These are phyloP conservation scores for Hetaerina titia DNA, from an alignment of 2,888 invertebrate species.

Conservation along the genomic window DNA sequence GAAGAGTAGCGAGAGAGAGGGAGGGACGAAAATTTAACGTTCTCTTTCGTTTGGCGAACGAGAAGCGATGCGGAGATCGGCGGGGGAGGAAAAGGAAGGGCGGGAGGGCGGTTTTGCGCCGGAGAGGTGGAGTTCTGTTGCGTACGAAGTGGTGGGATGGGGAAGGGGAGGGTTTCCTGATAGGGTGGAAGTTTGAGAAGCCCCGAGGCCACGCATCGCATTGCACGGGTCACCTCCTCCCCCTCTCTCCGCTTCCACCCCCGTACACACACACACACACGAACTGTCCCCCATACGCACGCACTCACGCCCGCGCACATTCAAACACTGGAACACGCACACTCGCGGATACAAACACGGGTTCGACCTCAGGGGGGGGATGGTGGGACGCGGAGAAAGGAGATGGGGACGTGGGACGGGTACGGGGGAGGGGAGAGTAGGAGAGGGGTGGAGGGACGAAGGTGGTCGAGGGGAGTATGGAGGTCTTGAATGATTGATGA, in stretches of 20 bases:
- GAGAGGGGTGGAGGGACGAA: background rate
- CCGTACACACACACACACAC: background rate
- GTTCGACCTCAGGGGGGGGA: background rate
- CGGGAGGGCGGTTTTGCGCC: background rate
- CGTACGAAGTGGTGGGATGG: background rate
- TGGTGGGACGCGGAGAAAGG: background rate
- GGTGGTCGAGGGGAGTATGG: background rate
- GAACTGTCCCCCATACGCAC: background rate
- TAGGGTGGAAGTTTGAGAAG: slow-evolving; percentile 35
- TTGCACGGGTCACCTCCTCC: slow-evolving; percentile 24
- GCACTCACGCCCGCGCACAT: background rate
- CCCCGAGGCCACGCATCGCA: slow-evolving; percentile 20
- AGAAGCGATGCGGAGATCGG: too few species aligned
- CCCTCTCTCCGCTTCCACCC: background rate
- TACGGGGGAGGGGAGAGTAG: background rate
- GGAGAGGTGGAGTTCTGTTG: background rate
- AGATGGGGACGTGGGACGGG: background rate
- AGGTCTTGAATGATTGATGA: slow-evolving; percentile 58
- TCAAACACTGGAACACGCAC: background rate
- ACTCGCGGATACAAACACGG: slow-evolving; percentile 33
- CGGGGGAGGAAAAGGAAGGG: background rate
- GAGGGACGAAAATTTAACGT: background rate
- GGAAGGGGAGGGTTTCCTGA: background rate
- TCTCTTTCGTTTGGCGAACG: background rate
- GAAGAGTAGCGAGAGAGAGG: background rate